Conservation (phyloP, 2,888 invertebrate species). For the Cheilosia scutellata region DNA sequence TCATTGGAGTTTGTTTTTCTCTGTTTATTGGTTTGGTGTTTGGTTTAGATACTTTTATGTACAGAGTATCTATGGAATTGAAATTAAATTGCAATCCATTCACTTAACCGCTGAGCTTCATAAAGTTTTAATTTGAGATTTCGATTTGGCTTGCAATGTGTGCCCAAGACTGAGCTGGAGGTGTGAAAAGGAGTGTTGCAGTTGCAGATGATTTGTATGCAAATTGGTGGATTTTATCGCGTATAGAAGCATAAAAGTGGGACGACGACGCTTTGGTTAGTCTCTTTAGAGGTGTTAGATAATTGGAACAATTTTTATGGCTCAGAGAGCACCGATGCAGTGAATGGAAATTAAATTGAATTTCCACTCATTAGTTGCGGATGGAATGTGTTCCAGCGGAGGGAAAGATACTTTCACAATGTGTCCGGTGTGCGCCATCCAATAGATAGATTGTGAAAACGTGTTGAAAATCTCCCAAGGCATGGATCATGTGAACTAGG, state of each 20-base stretch:
- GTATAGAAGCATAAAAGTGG: slow-evolving; percentile 33
- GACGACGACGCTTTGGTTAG: slow-evolving; percentile 47
- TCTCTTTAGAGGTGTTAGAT: slow-evolving; percentile 43
- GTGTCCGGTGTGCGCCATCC: background rate
- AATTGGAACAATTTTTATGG: slow-evolving; percentile 64
- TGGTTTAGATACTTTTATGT: slow-evolving; percentile 53
- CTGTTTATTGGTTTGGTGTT: slow-evolving; percentile 42
- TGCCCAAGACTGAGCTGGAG: background rate
- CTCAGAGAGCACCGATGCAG: slow-evolving; percentile 28
- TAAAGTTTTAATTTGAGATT: slow-evolving; percentile 29
- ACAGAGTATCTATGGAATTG: slow-evolving; percentile 11
- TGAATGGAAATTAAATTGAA: slow-evolving; percentile 59
- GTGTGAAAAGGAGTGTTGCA: slow-evolving; percentile 40
- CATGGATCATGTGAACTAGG: background rate
- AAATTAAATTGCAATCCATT: slow-evolving; percentile 28
- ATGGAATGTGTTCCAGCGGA: slow-evolving; percentile 15
- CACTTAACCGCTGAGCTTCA: slow-evolving; percentile 66
- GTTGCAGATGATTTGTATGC: slow-evolving; percentile 49
- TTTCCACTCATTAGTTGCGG: slow-evolving; percentile 63
- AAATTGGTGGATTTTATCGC: slow-evolving; percentile 42
- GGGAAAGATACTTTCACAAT: slow-evolving; percentile 23
- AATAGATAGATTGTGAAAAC: background rate
- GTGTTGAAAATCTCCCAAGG: background rate
- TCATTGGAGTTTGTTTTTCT: slow-evolving; percentile 9
- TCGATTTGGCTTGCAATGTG: background rate